phyloP scores from a whole-genome alignment of 1,140 invertebrate genomes.

The Sitophilus oryzae region DNA sequence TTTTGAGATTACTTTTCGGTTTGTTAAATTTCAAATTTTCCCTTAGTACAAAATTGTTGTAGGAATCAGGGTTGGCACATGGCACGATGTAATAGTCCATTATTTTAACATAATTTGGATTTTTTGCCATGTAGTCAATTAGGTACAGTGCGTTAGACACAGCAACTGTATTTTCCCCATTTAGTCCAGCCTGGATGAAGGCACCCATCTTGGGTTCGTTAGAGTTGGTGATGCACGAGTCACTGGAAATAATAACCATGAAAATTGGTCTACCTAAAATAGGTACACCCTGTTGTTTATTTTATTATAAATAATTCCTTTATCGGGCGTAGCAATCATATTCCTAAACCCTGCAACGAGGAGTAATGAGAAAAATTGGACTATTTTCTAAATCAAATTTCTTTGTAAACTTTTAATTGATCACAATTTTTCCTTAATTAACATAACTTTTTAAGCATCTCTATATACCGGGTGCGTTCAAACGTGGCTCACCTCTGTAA shows the following conservation, averaged over 20 bases:
- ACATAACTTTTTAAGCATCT: too few relatives aligned
- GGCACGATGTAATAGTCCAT: constrained; percentile 29
- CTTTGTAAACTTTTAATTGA: too few relatives aligned
- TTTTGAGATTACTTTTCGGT: neutral
- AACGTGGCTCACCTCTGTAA: too few relatives aligned
- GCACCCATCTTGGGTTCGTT: constrained; percentile 15
- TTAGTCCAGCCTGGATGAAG: constrained; percentile 28
- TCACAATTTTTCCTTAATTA: too few relatives aligned
- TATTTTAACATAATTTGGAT: constrained; percentile 14
- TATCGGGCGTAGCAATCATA: neutral
- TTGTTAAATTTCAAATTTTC: too few relatives aligned
- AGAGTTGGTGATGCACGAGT: neutral
- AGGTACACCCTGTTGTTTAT: neutral
- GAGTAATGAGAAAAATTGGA: too few relatives aligned
- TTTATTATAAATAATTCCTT: neutral
- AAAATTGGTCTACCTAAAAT: constrained; percentile 24
- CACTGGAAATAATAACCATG: constrained; percentile 18
- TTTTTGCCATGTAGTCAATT: constrained; percentile 26
- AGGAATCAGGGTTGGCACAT: constrained; percentile 32
- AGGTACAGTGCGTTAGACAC: constrained; percentile 27
- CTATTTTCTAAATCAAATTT: too few relatives aligned
- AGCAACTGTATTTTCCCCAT: constrained; percentile 23
- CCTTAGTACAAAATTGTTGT: constrained; percentile 13
- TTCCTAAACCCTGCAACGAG: too few relatives aligned
- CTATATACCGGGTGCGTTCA: too few relatives aligned